Evolutionary conservation across 1,140 invertebrate species (phyloP), one percentile per base, ranked within the genome.

Genomic region (Conus betulinus): DNA sequence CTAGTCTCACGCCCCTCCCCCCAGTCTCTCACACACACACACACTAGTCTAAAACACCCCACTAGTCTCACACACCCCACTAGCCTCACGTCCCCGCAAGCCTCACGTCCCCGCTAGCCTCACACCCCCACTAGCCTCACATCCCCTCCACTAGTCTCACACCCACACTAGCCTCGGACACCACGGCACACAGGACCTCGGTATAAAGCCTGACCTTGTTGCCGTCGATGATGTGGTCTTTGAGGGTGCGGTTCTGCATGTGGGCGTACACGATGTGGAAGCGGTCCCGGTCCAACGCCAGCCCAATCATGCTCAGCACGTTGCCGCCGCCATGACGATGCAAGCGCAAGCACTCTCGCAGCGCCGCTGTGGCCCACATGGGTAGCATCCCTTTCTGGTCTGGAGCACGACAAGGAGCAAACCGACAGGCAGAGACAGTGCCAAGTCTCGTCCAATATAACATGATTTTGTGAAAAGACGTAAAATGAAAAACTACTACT

Each of bases 311-410:
- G 55, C 63, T 88, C 39, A 91, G 83, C 15, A 92, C 74, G 78
- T 91, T 90, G 11, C 88, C 90, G 67, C 92, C 88, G 39, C 86
- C 84, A 83, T 88, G 89, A 20, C 88, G 83, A 20, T 88, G 85
- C 15, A 93, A 89, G n/a, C 90, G 90, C 17, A 93, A 84, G 55
- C 90, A 90, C 76, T 93, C 91, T 8, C 81, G 88, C 20, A 93
- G 60, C 15, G 90, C 91, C 27, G 83, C 78, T 25, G 82, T 90
- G 27, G 90, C 76, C 92, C 91, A 92, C 6, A 83, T 51, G 13
- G 91, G 91, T 17, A 91, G 82, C 39, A 84, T 55, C 23, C 85
- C 87, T 81, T 55, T 25, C 8, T 83, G 87, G 20, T 51, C 67
- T 51, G 15, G 52, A 55, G 11, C 5, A 74, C 10, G 67, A 67